Percentiles rank a stretch among this genome's conserved stretches.
Evolutionary conservation across 2,888 invertebrate genomes (phyloP).

Genomic region (Parnassius smintheus): DNA sequence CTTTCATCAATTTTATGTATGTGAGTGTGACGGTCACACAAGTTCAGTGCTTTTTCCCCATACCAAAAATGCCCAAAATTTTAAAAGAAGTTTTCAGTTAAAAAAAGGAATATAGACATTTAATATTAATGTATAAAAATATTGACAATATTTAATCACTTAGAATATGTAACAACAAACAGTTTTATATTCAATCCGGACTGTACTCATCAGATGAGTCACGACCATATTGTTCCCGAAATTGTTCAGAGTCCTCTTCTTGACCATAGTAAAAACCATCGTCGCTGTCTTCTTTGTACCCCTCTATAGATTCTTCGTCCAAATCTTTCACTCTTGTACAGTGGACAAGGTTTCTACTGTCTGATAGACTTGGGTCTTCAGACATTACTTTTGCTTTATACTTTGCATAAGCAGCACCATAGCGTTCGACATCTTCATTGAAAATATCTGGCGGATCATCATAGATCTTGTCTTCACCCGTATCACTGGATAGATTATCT

Average conservation of each 20-base stretch:
- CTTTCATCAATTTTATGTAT: too few relatives aligned
- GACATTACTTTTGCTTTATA: constrained; percentile 81
- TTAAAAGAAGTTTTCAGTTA: too few relatives aligned
- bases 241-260: constrained; percentile 62
- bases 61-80: too few relatives aligned
- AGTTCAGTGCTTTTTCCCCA: too few relatives aligned
- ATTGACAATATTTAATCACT: too few relatives aligned
- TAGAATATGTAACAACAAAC: not conserved
- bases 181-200: constrained; percentile 11
- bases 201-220: constrained; percentile 50
- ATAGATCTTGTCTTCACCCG: constrained; percentile 68
- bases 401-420: constrained; percentile 84
- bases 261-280: constrained; percentile 73
- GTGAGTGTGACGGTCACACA: too few relatives aligned
- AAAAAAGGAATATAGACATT: too few relatives aligned
- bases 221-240: constrained; percentile 53
- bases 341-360: constrained; percentile 49
- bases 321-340: constrained; percentile 43
- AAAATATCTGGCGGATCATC: constrained; percentile 56
- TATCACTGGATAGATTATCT: constrained; percentile 73
- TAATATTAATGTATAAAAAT: too few relatives aligned
- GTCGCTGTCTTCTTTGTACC: constrained; percentile 64
- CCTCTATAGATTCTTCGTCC: constrained; percentile 50
- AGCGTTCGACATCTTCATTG: constrained; percentile 79
- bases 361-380: constrained; percentile 43